Conservation (phyloP, 1,140 invertebrate species). For the Aphaenogaster floridana region DNA sequence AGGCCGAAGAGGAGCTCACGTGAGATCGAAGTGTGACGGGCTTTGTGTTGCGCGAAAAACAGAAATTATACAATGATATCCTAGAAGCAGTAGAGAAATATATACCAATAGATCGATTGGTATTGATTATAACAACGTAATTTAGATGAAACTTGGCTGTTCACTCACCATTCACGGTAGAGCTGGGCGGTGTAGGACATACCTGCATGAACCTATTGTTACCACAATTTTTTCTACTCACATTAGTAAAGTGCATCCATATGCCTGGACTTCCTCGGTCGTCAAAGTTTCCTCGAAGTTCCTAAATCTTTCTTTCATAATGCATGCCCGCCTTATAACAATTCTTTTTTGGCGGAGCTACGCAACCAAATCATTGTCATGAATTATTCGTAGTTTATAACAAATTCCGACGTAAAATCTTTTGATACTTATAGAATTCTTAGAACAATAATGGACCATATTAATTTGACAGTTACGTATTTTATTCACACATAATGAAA, state of each 20-base stretch:
- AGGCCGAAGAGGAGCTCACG: constrained; percentile 77
- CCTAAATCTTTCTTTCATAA: constrained; percentile 45
- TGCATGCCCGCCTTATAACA: constrained; percentile 72
- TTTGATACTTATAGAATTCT: neutral
- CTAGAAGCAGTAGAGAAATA: constrained; percentile 67
- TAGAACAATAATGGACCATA: neutral
- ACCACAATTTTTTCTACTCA: constrained; percentile 31
- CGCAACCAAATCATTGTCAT: neutral
- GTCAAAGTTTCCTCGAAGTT: neutral
- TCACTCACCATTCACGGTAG: constrained; percentile 60
- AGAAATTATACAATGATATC: constrained; percentile 63
- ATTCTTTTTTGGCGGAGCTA: constrained; percentile 65
- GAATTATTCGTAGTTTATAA: neutral
- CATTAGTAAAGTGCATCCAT: constrained; percentile 48
- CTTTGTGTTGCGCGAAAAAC: constrained; percentile 76
- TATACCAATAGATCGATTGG: constrained; percentile 71
- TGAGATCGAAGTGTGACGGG: constrained; percentile 79
- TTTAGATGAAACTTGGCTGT: constrained; percentile 66
- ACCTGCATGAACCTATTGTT: constrained; percentile 72
- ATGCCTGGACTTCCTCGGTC: neutral
- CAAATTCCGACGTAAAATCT: neutral
- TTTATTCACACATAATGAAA: neutral
- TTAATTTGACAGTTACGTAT: neutral
- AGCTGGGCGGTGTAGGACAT: constrained; percentile 77
- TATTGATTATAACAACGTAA: constrained; percentile 69